Percentiles rank a stretch among this genome's conserved stretches.
These are phyloP conservation scores for Stegodyphus mimosarum DNA, from an alignment of 1,140 invertebrate genomes.

Conservation along the genomic window DNA sequence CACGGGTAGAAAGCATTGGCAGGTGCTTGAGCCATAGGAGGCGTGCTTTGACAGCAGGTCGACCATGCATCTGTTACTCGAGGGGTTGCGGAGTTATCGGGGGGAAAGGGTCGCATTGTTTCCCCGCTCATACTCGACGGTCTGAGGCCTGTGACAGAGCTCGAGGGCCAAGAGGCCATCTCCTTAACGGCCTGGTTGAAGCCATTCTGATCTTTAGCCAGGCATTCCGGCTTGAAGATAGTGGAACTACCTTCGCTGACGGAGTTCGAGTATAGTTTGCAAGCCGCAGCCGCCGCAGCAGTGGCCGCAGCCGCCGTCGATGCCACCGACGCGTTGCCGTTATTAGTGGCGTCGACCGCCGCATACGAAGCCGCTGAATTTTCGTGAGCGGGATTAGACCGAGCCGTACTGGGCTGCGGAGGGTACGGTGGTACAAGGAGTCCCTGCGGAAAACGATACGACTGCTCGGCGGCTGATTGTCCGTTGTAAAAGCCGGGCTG, in stretches of 20 bases:
- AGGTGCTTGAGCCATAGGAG: slow-evolving; percentile 77
- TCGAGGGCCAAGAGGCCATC: slow-evolving; percentile 69
- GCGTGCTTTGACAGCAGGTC: slow-evolving; percentile 81
- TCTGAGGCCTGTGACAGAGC: slow-evolving; percentile 73
- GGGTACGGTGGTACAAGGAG: slow-evolving; percentile 69
- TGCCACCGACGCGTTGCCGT: slow-evolving; percentile 84
- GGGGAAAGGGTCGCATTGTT: slow-evolving; percentile 61
- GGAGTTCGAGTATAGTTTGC: slow-evolving; percentile 79
- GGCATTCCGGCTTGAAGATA: slow-evolving; percentile 63
- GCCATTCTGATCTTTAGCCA: slow-evolving; percentile 63
- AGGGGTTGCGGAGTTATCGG: slow-evolving; percentile 72
- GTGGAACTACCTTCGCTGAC: slow-evolving; percentile 38
- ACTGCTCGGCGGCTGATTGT: slow-evolving; percentile 76
- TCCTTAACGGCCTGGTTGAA: slow-evolving; percentile 63
- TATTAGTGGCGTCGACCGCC: slow-evolving; percentile 76
- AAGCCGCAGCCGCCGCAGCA: slow-evolving; percentile 77
- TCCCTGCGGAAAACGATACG: slow-evolving; percentile 81
- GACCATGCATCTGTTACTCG: slow-evolving; percentile 81
- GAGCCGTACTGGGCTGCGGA: slow-evolving; percentile 79
- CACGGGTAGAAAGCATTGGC: slow-evolving; percentile 93
- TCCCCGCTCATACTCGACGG: slow-evolving; percentile 41
- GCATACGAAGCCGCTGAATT: slow-evolving; percentile 66
- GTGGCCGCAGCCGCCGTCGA: slow-evolving; percentile 77
- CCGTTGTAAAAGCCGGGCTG: slow-evolving; percentile 90
- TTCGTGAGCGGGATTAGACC: slow-evolving; percentile 69